These are phyloP conservation scores for Haemorhous mexicanus DNA, from an alignment of 2,113 vertebrate genomes.

Conservation along the genomic window DNA sequence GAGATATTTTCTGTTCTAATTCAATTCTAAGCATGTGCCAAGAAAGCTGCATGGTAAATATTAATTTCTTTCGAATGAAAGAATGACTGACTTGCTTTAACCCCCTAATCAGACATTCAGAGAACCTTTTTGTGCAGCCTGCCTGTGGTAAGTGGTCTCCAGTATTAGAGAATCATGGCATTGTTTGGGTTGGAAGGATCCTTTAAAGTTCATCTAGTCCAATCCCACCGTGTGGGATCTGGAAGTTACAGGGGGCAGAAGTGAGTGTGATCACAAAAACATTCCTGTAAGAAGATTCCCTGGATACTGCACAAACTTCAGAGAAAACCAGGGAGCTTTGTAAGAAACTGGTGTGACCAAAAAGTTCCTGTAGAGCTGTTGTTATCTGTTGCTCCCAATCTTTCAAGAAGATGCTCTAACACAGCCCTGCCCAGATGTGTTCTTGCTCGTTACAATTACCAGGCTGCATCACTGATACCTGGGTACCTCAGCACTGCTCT, in stretches of 20 bases:
- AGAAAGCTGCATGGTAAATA: background rate
- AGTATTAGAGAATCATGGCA: background rate
- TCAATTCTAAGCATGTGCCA: background rate
- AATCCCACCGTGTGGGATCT: background rate
- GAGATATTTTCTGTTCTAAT: background rate
- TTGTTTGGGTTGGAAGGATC: background rate
- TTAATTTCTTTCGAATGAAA: background rate
- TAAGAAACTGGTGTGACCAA: background rate
- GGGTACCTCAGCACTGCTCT: background rate
- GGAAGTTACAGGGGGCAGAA: background rate
- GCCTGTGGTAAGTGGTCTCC: background rate
- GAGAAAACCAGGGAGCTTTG: background rate
- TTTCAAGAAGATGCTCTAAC: background rate
- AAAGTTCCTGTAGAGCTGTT: background rate
- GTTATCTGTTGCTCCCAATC: background rate
- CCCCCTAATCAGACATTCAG: background rate
- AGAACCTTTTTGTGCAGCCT: background rate
- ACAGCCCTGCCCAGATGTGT: background rate
- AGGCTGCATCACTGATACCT: accelerated
- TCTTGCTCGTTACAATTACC: background rate
- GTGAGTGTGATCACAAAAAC: background rate
- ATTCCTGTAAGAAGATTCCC: background rate
- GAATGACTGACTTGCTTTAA: background rate
- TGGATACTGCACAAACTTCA: background rate
- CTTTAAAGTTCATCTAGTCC: background rate